Base-by-base conservation (phyloP, 2,113 vertebrate species). In the Mus pahari region DNA sequence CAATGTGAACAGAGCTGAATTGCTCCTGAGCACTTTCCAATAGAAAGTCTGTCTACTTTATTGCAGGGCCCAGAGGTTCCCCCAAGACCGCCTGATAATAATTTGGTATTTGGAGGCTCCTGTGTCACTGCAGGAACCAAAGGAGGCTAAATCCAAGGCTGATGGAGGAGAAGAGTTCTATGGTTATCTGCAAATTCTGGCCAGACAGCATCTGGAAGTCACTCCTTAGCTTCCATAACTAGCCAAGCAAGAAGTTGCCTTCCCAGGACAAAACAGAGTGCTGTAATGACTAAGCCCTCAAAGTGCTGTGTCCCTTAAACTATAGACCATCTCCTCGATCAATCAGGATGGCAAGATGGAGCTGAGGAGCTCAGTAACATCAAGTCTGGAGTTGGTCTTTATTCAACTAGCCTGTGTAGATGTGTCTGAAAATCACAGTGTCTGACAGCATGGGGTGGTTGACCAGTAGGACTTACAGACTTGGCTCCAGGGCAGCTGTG, bases 21-120 rank as follows among this genome's bases (percentile, higher is more conserved):
- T 96, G 91, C 97, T 98, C 96, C 97, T 7, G 66, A 96, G 94
- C 96, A 96, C 95, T 95, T 98, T 98, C 97, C 97, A 98, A 98
- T 97, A 98, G 97, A 93, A 98, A 98, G 97, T 98, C 93, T 98
- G 96, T 98, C 97, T 98, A 98, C 97, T 98, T 97, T 97, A 98
- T 98, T 97, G 97, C 97, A 97, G 97, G 97, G 97, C 97, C 97
- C 97, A 98, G 97, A 98, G 97, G 96, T 97, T 97, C 96, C 97
- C 97, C 97, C 97, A 98, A 98, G 97, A 98, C 82, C 96, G 97
- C 95, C 97, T 98, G 97, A 98, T 98, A 97, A 97, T 98, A 97
- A 97, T 97, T 98, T 98, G 97, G 94, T 98, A 97, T 97, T 97
- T 98, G 97, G 97, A 98, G 91, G 97, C 97, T 98, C 97, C 97